Evolutionary conservation across 2,888 invertebrate genomes (phyloP).

Genomic region (Palloptera scutellata): DNA sequence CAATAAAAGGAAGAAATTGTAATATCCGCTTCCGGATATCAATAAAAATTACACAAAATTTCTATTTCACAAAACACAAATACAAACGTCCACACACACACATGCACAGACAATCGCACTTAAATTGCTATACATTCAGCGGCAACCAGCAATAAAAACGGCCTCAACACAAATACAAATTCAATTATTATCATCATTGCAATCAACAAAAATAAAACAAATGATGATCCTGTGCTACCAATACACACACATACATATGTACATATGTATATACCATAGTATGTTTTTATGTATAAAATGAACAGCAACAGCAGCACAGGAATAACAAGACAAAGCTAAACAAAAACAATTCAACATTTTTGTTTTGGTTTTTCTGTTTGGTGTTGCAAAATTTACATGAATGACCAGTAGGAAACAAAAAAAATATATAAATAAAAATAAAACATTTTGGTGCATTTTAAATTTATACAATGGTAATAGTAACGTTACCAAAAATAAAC

Average conservation of each 20-base stretch:
- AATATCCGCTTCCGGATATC: conserved; percentile 31
- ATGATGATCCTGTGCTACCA: conserved; percentile 15
- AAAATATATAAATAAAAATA: too few species aligned
- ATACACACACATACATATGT: not conserved
- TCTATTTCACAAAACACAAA: conserved; percentile 15
- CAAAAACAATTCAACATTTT: too few species aligned
- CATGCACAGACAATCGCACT: conserved; percentile 10
- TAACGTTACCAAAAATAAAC: not conserved
- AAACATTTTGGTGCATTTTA: not conserved
- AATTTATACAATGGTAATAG: not conserved
- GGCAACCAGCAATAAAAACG: conserved; percentile 1
- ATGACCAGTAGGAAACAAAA: not conserved
- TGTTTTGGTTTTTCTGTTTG: too few species aligned
- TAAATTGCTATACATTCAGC: not conserved
- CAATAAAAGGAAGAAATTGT: conserved; percentile 22
- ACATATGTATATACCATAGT: not conserved
- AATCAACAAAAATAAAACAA: conserved; percentile 13
- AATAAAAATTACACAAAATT: conserved; percentile 17
- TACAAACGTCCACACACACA: conserved; percentile 23
- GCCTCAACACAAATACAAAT: conserved; percentile 21
- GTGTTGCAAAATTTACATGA: not conserved
- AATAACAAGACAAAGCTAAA: too few species aligned
- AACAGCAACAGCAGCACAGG: not conserved
- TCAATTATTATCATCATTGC: conserved; percentile 29
- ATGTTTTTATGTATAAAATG: not conserved